Evolutionary conservation across 1,140 invertebrate species (phyloP).

Genomic region (Physella acuta): DNA sequence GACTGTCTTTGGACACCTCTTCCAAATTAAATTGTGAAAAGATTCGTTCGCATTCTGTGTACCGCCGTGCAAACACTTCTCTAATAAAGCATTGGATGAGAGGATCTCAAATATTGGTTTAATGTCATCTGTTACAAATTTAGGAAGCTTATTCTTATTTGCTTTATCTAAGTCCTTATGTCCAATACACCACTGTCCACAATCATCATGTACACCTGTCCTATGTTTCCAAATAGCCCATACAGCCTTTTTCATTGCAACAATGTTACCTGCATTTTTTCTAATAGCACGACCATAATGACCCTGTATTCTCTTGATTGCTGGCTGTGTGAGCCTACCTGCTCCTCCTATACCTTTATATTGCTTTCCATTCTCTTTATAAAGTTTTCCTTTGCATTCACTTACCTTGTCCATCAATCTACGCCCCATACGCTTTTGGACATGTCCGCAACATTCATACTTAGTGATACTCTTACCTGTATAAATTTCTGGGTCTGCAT

Average conservation of each 20-base stretch:
- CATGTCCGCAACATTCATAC: not conserved
- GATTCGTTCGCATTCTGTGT: not conserved
- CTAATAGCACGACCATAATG: not conserved
- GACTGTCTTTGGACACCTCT: not conserved
- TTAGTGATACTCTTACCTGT: not conserved
- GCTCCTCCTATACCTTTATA: not conserved
- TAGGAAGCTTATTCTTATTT: not conserved
- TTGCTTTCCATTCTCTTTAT: not conserved
- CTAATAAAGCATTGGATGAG: not conserved
- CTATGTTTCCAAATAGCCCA: not conserved
- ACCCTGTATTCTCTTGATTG: not conserved
- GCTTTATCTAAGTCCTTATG: not conserved
- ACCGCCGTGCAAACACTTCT: not conserved
- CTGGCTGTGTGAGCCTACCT: not conserved
- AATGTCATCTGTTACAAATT: not conserved
- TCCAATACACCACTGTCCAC: not conserved
- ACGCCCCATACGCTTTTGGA: not conserved
- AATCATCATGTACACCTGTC: not conserved
- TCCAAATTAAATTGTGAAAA: not conserved
- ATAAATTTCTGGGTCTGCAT: not conserved
- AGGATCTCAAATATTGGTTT: not conserved
- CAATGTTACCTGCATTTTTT: not conserved
- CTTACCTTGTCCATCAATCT: not conserved
- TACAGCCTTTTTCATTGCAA: not conserved
- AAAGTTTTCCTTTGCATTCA: not conserved